Conservation (phyloP, 1,140 invertebrate species). For the Scylla paramamosain region DNA sequence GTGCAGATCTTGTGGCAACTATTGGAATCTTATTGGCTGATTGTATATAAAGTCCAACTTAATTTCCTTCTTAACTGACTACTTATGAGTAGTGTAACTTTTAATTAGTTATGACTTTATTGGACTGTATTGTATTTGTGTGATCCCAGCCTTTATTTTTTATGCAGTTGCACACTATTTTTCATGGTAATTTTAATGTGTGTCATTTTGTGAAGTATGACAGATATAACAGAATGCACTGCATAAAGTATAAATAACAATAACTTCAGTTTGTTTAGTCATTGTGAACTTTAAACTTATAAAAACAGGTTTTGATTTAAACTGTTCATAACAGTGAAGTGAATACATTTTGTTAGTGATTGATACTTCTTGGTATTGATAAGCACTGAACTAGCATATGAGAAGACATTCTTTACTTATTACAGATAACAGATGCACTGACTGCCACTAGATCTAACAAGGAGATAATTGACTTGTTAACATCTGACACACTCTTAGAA, state of each 20-base stretch:
- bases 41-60: too few species aligned
- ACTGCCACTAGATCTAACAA: conserved; percentile 31
- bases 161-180: too few species aligned
- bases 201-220: too few species aligned
- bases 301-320: background rate
- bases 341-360: background rate
- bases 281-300: background rate
- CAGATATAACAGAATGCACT: too few species aligned
- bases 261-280: background rate
- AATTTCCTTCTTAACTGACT: too few species aligned
- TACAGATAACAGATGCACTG: conserved; percentile 51
- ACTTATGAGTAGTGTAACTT: too few species aligned
- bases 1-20: too few species aligned
- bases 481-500: conserved; percentile 51
- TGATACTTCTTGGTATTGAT: background rate
- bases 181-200: too few species aligned
- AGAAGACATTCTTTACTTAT: background rate
- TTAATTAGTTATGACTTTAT: too few species aligned
- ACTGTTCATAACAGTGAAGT: background rate
- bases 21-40: too few species aligned
- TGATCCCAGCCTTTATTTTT: too few species aligned
- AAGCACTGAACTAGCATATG: background rate
- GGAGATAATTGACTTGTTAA: conserved; percentile 56
- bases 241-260: background rate
- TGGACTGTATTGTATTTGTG: too few species aligned